phyloP scores from a whole-genome alignment of 2,113 vertebrate genomes.

The Litocranius walleri region DNA sequence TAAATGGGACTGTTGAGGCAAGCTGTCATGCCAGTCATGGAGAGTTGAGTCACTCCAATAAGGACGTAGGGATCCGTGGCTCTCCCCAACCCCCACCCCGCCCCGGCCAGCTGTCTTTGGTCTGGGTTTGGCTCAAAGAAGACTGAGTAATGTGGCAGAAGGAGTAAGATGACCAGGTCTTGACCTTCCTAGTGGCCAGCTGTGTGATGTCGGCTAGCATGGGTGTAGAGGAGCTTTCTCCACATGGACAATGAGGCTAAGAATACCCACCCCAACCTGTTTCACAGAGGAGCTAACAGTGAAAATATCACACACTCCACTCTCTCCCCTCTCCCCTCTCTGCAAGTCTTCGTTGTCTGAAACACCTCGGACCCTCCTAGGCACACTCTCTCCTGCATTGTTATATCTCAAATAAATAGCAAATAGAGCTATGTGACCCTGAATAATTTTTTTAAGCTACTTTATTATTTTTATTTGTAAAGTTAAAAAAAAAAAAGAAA shows the following conservation, averaged over 20 bases:
- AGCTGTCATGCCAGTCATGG: not conserved
- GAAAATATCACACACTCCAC: not conserved
- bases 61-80: rapidly evolving
- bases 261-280: rapidly evolving
- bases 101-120: not conserved
- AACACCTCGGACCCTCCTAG: not conserved
- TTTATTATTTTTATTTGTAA: not conserved
- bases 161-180: not conserved
- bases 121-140: not conserved
- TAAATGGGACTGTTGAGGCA: not conserved
- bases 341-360: not conserved
- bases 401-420: not conserved
- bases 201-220: too few relatives aligned
- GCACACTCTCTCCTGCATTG: not conserved
- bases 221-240: not conserved
- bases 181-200: not conserved
- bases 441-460: not conserved
- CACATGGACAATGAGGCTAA: not conserved
- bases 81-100: not conserved
- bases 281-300: not conserved
- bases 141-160: not conserved
- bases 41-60: not conserved
- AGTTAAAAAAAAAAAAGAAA: not conserved
- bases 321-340: not conserved
- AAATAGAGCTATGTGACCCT: not conserved